Conservation (phyloP, 2,888 invertebrate genomes). For the Orgyia antiqua region DNA sequence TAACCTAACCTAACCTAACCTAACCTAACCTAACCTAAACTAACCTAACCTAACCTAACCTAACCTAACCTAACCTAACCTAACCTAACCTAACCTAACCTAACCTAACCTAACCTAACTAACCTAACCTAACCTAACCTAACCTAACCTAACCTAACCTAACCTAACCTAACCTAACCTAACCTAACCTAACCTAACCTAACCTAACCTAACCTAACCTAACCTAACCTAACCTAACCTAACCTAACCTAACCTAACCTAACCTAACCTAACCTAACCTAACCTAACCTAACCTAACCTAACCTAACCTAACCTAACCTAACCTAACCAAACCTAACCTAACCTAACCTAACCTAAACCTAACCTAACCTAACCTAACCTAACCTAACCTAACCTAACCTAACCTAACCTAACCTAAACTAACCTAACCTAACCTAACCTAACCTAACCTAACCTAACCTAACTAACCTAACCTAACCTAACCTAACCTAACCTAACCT, state of each 20-base stretch:
- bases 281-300: slow-evolving; percentile 8
- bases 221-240: slow-evolving; percentile 14
- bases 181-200: slow-evolving; percentile 9
- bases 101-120: slow-evolving; percentile 12
- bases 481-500: slow-evolving; percentile 10
- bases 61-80: slow-evolving; percentile 10
- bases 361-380: slow-evolving; percentile 24
- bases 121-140: slow-evolving; percentile 9
- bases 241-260: slow-evolving; percentile 13
- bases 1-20: slow-evolving; percentile 12
- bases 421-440: slow-evolving; percentile 19
- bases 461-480: slow-evolving; percentile 14
- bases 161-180: slow-evolving; percentile 11
- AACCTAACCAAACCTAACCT: slow-evolving; percentile 19
- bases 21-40: slow-evolving; percentile 17
- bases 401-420: slow-evolving; percentile 16
- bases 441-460: slow-evolving; percentile 21
- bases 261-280: slow-evolving; percentile 5
- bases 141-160: slow-evolving; percentile 4
- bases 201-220: slow-evolving; percentile 13
- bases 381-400: slow-evolving; percentile 23
- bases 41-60: slow-evolving; percentile 14
- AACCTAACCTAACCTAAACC: slow-evolving; percentile 24
- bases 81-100: slow-evolving; percentile 11
- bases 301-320: slow-evolving; percentile 5